Percentiles rank a stretch among this genome's conserved stretches.
Conservation (phyloP, 2,113 vertebrate genomes). For the Bambusicola thoracicus region DNA sequence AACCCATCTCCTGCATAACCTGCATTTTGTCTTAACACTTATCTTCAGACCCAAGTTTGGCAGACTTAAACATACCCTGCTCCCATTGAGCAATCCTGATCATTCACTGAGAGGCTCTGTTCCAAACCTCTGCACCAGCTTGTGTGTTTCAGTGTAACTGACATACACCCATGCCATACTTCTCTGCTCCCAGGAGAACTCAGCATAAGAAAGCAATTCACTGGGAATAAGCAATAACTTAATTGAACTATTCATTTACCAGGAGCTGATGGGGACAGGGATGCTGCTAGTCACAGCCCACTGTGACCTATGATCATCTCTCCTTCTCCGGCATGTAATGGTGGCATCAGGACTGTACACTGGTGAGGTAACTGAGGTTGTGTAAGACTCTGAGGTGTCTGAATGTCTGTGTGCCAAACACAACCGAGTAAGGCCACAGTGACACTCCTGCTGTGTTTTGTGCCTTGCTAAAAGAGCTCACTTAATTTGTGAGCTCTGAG, state of each 20-base stretch:
- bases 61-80: not conserved
- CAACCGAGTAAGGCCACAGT: not conserved
- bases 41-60: not conserved
- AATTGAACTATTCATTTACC: not conserved
- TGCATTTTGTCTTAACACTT: no score
- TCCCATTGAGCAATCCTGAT: accelerated
- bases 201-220: not conserved
- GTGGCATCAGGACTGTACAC: accelerated
- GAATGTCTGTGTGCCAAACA: not conserved
- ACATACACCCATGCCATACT: accelerated
- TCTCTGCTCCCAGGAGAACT: not conserved
- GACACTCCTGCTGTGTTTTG: not conserved
- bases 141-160: not conserved
- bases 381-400: not conserved
- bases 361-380: not conserved
- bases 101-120: not conserved
- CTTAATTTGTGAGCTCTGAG: not conserved
- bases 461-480: not conserved
- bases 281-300: not conserved
- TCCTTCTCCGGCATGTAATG: not conserved
- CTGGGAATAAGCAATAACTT: not conserved
- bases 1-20: not conserved
- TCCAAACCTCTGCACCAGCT: not conserved
- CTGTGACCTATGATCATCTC: not conserved
- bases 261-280: not conserved